Evolutionary conservation across 1,140 invertebrate species (phyloP).

Genomic region (Heterodera carotae): DNA sequence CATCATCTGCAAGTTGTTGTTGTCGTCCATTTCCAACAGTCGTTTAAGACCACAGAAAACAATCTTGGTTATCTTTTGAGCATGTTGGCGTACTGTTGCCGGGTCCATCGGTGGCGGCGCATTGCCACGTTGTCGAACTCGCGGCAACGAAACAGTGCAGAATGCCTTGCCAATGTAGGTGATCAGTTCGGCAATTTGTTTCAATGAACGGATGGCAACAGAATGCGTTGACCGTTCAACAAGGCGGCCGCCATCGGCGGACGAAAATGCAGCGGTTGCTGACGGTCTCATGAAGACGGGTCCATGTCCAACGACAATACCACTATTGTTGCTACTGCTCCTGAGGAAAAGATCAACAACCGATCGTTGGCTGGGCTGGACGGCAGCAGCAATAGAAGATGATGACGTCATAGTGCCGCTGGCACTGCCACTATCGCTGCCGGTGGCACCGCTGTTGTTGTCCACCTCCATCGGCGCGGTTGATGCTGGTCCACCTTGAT

Average conservation of each 20-base stretch:
- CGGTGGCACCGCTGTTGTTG: not conserved
- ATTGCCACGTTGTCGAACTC: constrained; percentile 23
- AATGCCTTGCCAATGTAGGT: constrained; percentile 40
- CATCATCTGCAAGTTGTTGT: constrained; percentile 11
- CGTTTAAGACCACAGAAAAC: constrained; percentile 34
- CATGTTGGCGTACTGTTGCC: constrained; percentile 16
- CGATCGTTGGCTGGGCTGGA: too few species aligned
- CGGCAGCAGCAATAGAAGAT: too few species aligned
- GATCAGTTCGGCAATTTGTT: constrained; percentile 41
- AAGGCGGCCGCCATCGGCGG: constrained; percentile 10
- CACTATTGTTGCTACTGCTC: too few species aligned
- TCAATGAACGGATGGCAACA: constrained; percentile 27
- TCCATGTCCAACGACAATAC: too few species aligned
- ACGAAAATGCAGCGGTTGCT: too few species aligned
- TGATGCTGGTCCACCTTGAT: constrained; percentile 1
- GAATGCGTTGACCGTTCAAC: constrained; percentile 32
- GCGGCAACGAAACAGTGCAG: constrained; percentile 27
- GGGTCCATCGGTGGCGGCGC: not conserved
- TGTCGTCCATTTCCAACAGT: constrained; percentile 23
- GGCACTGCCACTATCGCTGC: not conserved
- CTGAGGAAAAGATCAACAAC: too few species aligned
- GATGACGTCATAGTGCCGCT: too few species aligned
- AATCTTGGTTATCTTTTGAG: constrained; percentile 31
- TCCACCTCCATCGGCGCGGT: constrained; percentile 11
- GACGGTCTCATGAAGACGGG: too few species aligned